Percentiles rank a stretch among this genome's conserved stretches.
These are phyloP conservation scores for Philaethria dido DNA, from an alignment of 2,888 invertebrate genomes.

Conservation along the genomic window DNA sequence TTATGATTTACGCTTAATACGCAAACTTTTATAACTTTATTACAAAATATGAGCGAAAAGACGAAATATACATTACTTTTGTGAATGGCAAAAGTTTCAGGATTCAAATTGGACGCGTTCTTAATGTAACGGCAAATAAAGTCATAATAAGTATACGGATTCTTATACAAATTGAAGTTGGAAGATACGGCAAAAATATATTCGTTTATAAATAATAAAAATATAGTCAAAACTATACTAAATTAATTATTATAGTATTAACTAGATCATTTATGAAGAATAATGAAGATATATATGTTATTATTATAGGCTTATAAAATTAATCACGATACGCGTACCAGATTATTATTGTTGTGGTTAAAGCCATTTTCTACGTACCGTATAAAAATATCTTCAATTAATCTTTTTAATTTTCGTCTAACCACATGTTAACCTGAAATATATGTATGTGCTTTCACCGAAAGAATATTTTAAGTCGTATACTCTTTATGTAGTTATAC, in stretches of 20 bases:
- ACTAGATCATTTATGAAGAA: no score
- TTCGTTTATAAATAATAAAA: background rate
- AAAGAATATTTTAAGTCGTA: no score
- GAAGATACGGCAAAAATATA: background rate
- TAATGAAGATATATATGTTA: background rate
- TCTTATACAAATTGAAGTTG: background rate
- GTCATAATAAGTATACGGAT: background rate
- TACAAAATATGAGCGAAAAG: background rate
- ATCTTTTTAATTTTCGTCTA: background rate
- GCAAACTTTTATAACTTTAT: background rate
- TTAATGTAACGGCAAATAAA: background rate
- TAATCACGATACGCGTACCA: background rate
- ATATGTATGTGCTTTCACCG: background rate
- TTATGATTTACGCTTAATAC: background rate
- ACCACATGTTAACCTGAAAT: constrained; percentile 1
- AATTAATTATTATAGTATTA: no score
- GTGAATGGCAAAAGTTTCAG: constrained; percentile 10
- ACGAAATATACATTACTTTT: background rate
- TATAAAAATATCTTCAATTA: background rate
- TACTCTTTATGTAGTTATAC: no score
- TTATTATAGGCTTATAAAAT: background rate
- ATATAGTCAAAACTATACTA: no score
- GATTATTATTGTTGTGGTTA: constrained; percentile 3
- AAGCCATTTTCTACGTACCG: background rate
- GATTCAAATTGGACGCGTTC: background rate